These are phyloP conservation scores for Stramonita haemastoma DNA, from an alignment of 2,888 invertebrate genomes.

Conservation along the genomic window DNA sequence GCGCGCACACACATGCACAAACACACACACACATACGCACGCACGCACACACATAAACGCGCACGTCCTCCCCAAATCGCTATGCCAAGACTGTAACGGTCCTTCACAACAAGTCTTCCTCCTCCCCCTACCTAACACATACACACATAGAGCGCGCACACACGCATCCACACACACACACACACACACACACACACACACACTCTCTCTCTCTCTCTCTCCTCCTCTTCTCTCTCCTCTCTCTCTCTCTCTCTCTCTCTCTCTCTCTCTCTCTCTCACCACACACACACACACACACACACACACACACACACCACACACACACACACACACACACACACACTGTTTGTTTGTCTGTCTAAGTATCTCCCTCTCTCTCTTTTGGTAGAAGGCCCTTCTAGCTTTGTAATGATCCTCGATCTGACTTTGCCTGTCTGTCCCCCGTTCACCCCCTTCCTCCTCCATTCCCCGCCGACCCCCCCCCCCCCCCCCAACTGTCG, in stretches of 20 bases:
- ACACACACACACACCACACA: neutral
- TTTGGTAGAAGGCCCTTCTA: neutral
- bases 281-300: neutral
- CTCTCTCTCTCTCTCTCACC: neutral
- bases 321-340: slow-evolving; percentile 21
- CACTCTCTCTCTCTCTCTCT: neutral
- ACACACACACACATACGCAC: neutral
- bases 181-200: slow-evolving; percentile 21
- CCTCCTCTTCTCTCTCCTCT: too few relatives aligned
- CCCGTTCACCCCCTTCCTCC: too few relatives aligned
- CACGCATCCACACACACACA: neutral
- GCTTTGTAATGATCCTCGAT: too few relatives aligned
- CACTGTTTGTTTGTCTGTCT: neutral
- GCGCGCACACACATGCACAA: neutral
- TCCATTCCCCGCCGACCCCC: too few relatives aligned
- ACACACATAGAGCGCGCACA: neutral
- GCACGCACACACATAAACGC: neutral
- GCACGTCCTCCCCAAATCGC: too few relatives aligned
- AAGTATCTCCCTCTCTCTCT: neutral
- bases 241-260: neutral
- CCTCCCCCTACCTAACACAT: neutral
- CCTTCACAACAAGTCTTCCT: too few relatives aligned
- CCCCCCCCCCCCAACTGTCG: too few relatives aligned
- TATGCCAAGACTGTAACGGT: too few relatives aligned
- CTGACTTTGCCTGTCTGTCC: too few relatives aligned